Base-by-base conservation (phyloP, 2,113 vertebrate genomes). In the Equus przewalskii region DNA sequence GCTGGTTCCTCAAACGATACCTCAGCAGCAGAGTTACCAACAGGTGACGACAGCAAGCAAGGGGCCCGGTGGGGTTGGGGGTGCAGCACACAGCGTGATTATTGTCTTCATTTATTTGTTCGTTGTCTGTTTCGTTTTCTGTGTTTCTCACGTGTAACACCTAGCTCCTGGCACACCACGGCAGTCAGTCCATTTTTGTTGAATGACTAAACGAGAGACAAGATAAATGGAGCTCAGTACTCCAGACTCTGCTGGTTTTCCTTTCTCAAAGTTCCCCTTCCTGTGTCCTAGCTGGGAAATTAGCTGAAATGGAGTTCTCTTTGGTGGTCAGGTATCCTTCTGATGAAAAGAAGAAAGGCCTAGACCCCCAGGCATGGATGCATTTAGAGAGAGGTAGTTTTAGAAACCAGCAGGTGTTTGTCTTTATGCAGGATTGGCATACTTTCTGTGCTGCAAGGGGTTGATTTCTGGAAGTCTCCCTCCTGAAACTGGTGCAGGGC, bases 1-100 rank as follows among this genome's bases (percentile, higher is more conserved):
- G 76, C 99, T 99, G 82, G 99, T 99, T 62, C 99, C 99, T 69
- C 99, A 99, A 62, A 99, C 99, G 0, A 99, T 99, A 99, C 99
- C 99, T 98, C 99, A 99, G 98, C 99, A 99, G 98, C 99, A 99
- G 98, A 99, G 99, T 98, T 99, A 99, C 98, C 99, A 99, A 78
- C 99, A 99, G 99, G 99, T 99, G 98, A 96, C 83, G 14, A 24
- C 3, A 1, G 80, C 8, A 4, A 44, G 64, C 41, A 36, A 0
- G 24, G 72, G 24, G n/a, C 30, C 11, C 0, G 1, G 5, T 41
- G 19, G 87, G 36, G 44, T 1, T 36, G 3, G 62, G 58, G 79
- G 5, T 0, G 1, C 18, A 14, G 54, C 49, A 4, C 21, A 1
- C 8, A 19, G 18, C 2, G 6, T 14, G 4, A 5, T 4, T 24